These are phyloP conservation scores for Labeo catla DNA, from an alignment of 2,113 vertebrate species.

Conservation along the genomic window DNA sequence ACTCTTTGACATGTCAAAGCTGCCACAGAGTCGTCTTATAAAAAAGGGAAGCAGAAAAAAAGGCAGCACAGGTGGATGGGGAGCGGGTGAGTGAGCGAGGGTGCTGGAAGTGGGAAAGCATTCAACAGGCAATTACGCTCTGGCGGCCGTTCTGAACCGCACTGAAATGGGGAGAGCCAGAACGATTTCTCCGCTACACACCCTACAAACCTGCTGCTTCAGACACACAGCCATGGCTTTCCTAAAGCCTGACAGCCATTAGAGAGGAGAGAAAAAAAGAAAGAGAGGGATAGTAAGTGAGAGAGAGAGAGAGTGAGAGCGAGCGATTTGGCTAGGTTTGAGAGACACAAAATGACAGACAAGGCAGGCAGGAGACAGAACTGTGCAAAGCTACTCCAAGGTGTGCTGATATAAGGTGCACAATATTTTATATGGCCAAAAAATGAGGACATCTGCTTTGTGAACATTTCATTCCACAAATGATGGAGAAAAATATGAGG, in stretches of 20 bases:
- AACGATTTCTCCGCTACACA: slow-evolving; percentile 50
- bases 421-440: slow-evolving; percentile 17
- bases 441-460: slow-evolving; percentile 27
- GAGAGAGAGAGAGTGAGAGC: slow-evolving; percentile 36
- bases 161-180: slow-evolving; percentile 54
- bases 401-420: slow-evolving; percentile 26
- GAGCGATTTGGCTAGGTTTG: slow-evolving; percentile 25
- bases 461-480: slow-evolving; percentile 28
- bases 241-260: slow-evolving; percentile 63
- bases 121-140: slow-evolving; percentile 54
- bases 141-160: slow-evolving; percentile 47
- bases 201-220: slow-evolving; percentile 49
- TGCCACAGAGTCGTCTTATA: slow-evolving; percentile 34
- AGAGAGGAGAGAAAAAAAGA: slow-evolving; percentile 59
- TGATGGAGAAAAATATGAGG: not conserved
- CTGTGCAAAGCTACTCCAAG: slow-evolving; percentile 28
- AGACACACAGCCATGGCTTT: slow-evolving; percentile 55
- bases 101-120: slow-evolving; percentile 42
- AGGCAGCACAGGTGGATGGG: slow-evolving; percentile 41
- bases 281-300: not conserved
- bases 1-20: slow-evolving; percentile 42
- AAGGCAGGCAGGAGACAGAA: slow-evolving; percentile 18
- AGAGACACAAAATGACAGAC: slow-evolving; percentile 38
- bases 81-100: slow-evolving; percentile 28
- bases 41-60: slow-evolving; percentile 35